These are phyloP conservation scores for Clepsis dumicolana DNA, from an alignment of 2,888 invertebrate genomes.

Conservation along the genomic window DNA sequence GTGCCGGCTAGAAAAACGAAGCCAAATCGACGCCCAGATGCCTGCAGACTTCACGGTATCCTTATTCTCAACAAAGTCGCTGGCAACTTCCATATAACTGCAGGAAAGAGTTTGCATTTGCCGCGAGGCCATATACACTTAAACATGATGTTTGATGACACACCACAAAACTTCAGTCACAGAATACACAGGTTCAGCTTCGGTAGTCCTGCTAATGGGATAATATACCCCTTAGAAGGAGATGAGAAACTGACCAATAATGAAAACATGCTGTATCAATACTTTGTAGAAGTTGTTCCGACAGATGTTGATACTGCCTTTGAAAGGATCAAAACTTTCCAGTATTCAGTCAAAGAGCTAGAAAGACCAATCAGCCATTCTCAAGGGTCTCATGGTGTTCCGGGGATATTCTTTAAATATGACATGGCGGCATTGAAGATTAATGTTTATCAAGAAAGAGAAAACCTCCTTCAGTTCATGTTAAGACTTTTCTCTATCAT, in stretches of 20 bases:
- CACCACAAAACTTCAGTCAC: conserved; percentile 97
- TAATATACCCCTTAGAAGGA: conserved; percentile 98
- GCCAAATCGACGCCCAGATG: conserved; percentile 89
- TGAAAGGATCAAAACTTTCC: conserved; percentile 92
- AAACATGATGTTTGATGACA: conserved; percentile 91
- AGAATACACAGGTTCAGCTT: conserved; percentile 98
- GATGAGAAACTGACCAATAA: conserved; percentile 94
- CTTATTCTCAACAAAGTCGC: conserved; percentile 96
- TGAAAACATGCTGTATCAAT: conserved; percentile 93
- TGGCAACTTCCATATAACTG: conserved; percentile 97
- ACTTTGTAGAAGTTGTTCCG: conserved; percentile 98
- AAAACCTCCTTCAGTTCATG: conserved; percentile 92
- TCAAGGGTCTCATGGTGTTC: conserved; percentile 95
- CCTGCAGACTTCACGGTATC: conserved; percentile 95
- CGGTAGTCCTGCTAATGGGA: conserved; percentile 94
- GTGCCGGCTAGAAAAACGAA: conserved; percentile 87
- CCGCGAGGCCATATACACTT: conserved; percentile 93
- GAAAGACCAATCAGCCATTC: conserved; percentile 90
- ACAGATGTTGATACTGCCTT: conserved; percentile 95
- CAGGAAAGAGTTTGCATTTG: conserved; percentile 93
- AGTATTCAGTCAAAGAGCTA: conserved; percentile 97
- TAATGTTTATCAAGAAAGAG: conserved; percentile 92
- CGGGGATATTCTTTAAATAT: conserved; percentile 98
- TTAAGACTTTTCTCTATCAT: conserved; percentile 96
- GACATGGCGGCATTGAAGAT: conserved; percentile 97